These are phyloP conservation scores for Palythoa caribaeorum DNA, from an alignment of 92 coral and sea anemone genomes.

Conservation along the genomic window DNA sequence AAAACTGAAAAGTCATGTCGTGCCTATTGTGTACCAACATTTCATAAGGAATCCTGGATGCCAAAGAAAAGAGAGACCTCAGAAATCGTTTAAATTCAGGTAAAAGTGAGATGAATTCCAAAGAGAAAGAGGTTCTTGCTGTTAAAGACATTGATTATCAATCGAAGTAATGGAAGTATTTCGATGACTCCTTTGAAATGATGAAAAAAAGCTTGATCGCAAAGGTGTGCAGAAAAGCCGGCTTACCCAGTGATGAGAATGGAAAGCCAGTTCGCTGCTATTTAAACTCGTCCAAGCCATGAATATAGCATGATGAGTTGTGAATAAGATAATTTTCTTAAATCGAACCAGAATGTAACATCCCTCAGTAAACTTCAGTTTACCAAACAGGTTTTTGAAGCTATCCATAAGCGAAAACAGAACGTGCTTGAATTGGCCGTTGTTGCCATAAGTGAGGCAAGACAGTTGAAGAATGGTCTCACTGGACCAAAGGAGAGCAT, in stretches of 20 bases:
- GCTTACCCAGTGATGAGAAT: neutral
- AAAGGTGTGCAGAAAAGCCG: conserved; percentile 17
- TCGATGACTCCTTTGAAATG: conserved; percentile 13
- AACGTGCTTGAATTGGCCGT: neutral
- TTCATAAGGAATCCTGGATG: no score
- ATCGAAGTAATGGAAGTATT: conserved; percentile 27
- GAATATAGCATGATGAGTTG: neutral
- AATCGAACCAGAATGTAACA: neutral
- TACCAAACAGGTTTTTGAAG: conserved; percentile 19
- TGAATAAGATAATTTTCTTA: no score
- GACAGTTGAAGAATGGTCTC: no score
- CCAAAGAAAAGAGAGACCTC: no score
- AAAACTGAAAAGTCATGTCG: no score
- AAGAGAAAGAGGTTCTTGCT: conserved; percentile 29
- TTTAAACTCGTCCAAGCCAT: neutral
- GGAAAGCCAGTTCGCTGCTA: conserved; percentile 1
- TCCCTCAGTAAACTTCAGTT: conserved; percentile 42
- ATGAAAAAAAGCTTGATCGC: conserved; percentile 5
- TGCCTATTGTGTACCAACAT: no score
- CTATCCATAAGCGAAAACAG: no score
- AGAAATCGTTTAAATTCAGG: no score
- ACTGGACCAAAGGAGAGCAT: no score
- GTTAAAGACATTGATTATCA: neutral
- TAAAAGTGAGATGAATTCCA: no score
- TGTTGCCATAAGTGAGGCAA: neutral